Evolutionary conservation across 2,113 vertebrate genomes (phyloP).

Genomic region (Eubucco bourcierii): DNA sequence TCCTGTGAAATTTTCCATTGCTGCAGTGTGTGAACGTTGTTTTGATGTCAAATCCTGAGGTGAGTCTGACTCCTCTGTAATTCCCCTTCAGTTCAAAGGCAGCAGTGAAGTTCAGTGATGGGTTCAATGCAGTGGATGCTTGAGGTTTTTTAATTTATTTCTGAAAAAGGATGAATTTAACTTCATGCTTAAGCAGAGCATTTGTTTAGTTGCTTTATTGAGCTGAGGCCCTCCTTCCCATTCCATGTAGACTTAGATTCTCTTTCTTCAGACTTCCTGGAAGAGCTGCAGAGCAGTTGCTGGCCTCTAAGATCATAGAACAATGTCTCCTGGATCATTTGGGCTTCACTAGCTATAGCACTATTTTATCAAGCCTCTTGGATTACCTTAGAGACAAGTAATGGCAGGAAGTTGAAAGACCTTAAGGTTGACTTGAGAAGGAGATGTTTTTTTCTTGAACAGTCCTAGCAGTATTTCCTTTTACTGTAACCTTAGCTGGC

Average conservation of each 20-base stretch:
- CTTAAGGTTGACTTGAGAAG: neutral
- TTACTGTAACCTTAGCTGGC: slow-evolving; percentile 9
- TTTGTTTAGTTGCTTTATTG: neutral
- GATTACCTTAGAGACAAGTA: neutral
- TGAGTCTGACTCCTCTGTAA: neutral
- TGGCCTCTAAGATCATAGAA: neutral
- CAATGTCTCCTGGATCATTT: neutral
- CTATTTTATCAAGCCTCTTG: neutral
- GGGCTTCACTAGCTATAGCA: neutral
- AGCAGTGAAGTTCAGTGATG: neutral
- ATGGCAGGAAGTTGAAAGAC: neutral
- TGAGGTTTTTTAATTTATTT: neutral
- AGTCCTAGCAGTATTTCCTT: neutral
- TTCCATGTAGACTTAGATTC: neutral
- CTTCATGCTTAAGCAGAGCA: neutral
- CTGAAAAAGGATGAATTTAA: neutral
- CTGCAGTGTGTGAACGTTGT: neutral
- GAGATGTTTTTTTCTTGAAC: neutral
- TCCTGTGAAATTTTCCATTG: neutral
- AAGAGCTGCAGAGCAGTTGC: neutral
- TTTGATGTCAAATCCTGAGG: neutral
- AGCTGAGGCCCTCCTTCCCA: neutral
- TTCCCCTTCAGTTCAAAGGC: neutral
- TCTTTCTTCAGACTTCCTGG: slow-evolving; percentile 3
- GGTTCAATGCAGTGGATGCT: neutral